A percentile compares a stretch with the other conserved stretches of the same genome.
Conservation (phyloP, 2,797 vertebrate species). For the Argyrosomus regius region DNA sequence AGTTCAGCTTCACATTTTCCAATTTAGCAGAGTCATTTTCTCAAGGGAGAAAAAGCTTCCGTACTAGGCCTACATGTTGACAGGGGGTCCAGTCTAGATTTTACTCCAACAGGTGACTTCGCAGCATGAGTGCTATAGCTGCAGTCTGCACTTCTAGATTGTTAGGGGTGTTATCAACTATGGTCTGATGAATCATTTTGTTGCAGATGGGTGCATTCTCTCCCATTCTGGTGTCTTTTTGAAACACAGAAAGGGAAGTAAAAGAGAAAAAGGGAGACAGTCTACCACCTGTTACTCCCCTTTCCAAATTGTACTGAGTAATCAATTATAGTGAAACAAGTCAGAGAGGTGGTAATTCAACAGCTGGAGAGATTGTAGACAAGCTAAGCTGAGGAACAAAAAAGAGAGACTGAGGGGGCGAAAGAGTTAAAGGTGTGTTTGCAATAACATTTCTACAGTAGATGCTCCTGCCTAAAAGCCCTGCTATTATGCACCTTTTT, state of each 20-base stretch:
- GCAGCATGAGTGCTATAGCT: background rate
- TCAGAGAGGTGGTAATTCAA: slow-evolving; percentile 39
- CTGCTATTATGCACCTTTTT: background rate
- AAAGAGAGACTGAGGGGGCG: slow-evolving; percentile 11
- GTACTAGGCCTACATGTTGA: slow-evolving; percentile 1
- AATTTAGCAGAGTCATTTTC: background rate
- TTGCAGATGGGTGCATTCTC: slow-evolving; percentile 63
- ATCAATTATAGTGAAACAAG: slow-evolving; percentile 54
- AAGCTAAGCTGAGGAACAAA: slow-evolving; percentile 33
- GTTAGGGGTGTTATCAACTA: slow-evolving; percentile 42
- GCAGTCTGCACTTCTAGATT: slow-evolving; percentile 2
- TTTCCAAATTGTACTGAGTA: slow-evolving; percentile 56
- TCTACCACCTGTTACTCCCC: slow-evolving; percentile 49
- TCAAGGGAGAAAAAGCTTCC: background rate
- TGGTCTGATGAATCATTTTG: slow-evolving; percentile 57
- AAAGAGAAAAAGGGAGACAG: slow-evolving; percentile 37
- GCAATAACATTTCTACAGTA: background rate
- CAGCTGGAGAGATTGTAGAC: slow-evolving; percentile 45
- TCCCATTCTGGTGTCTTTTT: slow-evolving; percentile 53
- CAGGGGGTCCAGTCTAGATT: slow-evolving; percentile 17
- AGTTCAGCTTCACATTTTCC: background rate
- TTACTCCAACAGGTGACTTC: slow-evolving; percentile 17
- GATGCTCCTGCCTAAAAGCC: slow-evolving; percentile 21
- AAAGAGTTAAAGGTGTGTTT: slow-evolving; percentile 26
- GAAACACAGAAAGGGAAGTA: slow-evolving; percentile 42